These are phyloP conservation scores for Parauchenoglanis ngamensis DNA, from an alignment of 2,797 vertebrate genomes.

Conservation along the genomic window DNA sequence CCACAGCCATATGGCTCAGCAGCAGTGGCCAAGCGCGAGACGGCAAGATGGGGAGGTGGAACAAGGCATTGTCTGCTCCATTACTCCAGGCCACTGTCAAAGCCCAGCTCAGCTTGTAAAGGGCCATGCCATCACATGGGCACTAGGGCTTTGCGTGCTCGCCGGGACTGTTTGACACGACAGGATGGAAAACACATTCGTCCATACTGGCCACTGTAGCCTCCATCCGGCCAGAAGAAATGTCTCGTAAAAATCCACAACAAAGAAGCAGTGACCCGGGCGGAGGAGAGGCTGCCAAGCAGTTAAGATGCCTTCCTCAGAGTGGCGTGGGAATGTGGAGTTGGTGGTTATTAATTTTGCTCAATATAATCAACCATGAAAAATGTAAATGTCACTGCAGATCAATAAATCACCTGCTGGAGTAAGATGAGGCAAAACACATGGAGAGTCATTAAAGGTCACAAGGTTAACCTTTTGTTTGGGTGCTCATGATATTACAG, in stretches of 20 bases:
- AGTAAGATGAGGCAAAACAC: conserved; percentile 29
- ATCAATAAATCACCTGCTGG: conserved; percentile 46
- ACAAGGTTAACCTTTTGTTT: conserved; percentile 7
- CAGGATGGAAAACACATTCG: conserved; percentile 45
- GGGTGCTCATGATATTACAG: conserved; percentile 2
- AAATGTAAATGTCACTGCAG: conserved; percentile 61
- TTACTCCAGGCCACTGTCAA: conserved; percentile 70
- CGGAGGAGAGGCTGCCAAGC: conserved; percentile 13
- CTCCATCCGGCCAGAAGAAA: conserved; percentile 46
- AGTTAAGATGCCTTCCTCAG: conserved; percentile 17
- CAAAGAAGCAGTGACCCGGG: conserved; percentile 42
- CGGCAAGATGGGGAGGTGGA: conserved; percentile 71
- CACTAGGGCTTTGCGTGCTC: conserved; percentile 42
- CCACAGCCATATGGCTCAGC: conserved; percentile 75
- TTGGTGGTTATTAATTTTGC: conserved; percentile 33
- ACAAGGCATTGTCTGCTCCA: conserved; percentile 71
- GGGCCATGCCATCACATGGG: conserved; percentile 29
- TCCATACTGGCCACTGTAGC: conserved; percentile 33
- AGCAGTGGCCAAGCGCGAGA: conserved; percentile 68
- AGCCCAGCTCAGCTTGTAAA: conserved; percentile 62
- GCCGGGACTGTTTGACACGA: conserved; percentile 38
- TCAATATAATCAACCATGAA: conserved; percentile 53
- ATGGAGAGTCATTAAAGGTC: conserved; percentile 19
- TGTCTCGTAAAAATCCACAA: conserved; percentile 55
- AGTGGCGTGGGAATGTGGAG: conserved; percentile 35